Evolutionary conservation across 1,140 invertebrate species (phyloP), one percentile per base, ranked within the genome.

Genomic region (Drosophila ambigua): DNA sequence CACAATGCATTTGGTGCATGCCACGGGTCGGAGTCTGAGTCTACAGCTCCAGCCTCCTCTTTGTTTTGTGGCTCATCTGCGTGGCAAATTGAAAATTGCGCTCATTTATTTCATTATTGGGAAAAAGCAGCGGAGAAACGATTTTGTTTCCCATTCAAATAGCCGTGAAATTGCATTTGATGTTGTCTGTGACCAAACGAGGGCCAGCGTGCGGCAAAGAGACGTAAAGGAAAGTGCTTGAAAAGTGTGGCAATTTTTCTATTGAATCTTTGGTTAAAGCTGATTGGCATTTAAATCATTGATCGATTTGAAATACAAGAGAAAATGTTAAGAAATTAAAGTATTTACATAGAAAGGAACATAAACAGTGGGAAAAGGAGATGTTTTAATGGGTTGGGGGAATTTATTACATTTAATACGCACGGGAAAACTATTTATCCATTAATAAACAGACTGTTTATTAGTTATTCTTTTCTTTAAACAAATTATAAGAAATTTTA

Each of bases 121-220:
- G 44, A 69, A 54, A 52, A 39, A 26, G 53, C 41, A 51, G 60
- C 20, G 46, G 31, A 35, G 28, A 45, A 41, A 49, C 51, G 45
- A 61, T 51, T 69, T 77, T 62, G 55, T 62, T 53, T 72, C 62
- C 59, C 65, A 75, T 55, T 75, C 82, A 85, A 87, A 82, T 78
- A 85, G 78, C 82, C 82, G 78, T 85, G 83, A 85, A 85, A 85
- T 85, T 85, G 82, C 82, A 82, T 87, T 85, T 73, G 66, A 71
- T 75, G 87, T 78, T 75, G 73, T 69, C 57, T 78, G 55, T 65
- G 49, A 46, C 41, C 35, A 39, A 81, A 55, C 72, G 44, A 1
- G 23, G 20, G 20, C 20, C 20, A 16, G 15, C 31, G 23, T 15
- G 26, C 28, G 15, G 53, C 20, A 52, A 31, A 46, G 20, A 9